These are phyloP conservation scores for Siniperca undulata DNA, from an alignment of 2,797 vertebrate species.

Conservation along the genomic window DNA sequence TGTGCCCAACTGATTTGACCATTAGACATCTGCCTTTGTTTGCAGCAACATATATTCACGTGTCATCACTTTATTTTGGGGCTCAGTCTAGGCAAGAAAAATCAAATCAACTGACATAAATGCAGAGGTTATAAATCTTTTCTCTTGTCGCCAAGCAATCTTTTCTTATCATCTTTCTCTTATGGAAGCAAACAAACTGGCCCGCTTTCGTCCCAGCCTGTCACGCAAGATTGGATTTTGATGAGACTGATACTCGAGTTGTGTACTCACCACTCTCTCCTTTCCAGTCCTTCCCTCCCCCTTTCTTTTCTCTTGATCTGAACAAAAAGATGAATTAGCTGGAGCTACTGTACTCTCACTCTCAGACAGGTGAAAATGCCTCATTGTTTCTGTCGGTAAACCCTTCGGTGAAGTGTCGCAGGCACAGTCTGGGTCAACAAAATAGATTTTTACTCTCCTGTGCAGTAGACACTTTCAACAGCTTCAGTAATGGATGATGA, in stretches of 20 bases:
- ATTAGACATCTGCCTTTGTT: constrained; percentile 54
- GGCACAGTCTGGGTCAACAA: constrained; percentile 9
- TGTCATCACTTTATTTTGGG: constrained; percentile 41
- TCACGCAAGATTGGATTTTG: constrained; percentile 73
- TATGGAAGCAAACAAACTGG: constrained; percentile 69
- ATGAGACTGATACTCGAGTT: constrained; percentile 69
- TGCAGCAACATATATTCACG: constrained; percentile 32
- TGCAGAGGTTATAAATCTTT: constrained; percentile 58
- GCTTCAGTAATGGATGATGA: constrained; percentile 5
- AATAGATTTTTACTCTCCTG: constrained; percentile 8
- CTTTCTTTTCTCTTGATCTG: constrained; percentile 26
- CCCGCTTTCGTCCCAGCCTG: constrained; percentile 54
- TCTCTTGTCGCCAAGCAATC: constrained; percentile 53
- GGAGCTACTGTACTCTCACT: constrained; percentile 26
- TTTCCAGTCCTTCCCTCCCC: constrained; percentile 16
- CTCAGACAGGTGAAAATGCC: constrained; percentile 43
- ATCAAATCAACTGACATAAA: constrained; percentile 57
- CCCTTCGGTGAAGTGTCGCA: constrained; percentile 6
- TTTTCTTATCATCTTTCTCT: constrained; percentile 65
- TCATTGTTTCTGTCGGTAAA: constrained; percentile 1
- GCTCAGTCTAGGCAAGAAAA: constrained; percentile 29
- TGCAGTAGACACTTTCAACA: not conserved
- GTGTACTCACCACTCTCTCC: constrained; percentile 35
- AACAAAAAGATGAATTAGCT: constrained; percentile 31
- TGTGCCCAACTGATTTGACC: constrained; percentile 39